These are phyloP conservation scores for Lepeophtheirus salmonis DNA, from an alignment of 1,140 invertebrate genomes.

Conservation along the genomic window DNA sequence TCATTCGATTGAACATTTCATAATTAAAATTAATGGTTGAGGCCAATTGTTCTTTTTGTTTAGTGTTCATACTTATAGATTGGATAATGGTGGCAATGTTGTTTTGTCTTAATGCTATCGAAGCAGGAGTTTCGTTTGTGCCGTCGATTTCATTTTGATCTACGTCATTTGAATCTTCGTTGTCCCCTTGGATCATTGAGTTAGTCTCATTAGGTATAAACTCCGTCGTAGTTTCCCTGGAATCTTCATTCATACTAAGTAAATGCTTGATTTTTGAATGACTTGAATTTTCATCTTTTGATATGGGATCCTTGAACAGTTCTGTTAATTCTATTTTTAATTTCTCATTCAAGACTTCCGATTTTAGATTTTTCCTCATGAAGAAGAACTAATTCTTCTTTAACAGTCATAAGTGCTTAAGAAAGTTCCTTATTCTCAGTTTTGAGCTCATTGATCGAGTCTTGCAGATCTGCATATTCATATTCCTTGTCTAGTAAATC, in stretches of 20 bases:
- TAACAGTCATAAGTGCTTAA: constrained; percentile 22
- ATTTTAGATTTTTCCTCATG: constrained; percentile 24
- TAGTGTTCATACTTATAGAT: constrained; percentile 8
- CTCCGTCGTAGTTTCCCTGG: constrained; percentile 21
- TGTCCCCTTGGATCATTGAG: no score
- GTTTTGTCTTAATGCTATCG: constrained; percentile 2
- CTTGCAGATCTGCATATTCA: constrained; percentile 3
- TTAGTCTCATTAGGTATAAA: no score
- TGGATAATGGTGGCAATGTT: background rate
- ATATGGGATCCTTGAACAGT: constrained; percentile 23
- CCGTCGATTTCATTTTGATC: background rate
- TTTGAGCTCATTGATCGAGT: constrained; percentile 1
- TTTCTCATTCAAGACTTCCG: background rate
- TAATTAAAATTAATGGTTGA: constrained; percentile 33
- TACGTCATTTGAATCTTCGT: background rate
- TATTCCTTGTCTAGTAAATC: no score
- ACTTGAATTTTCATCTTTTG: constrained; percentile 13
- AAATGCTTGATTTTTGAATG: constrained; percentile 7
- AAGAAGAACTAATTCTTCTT: constrained; percentile 24
- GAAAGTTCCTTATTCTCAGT: constrained; percentile 23
- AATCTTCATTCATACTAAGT: constrained; percentile 17
- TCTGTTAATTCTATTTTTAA: constrained; percentile 18
- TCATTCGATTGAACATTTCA: constrained; percentile 31
- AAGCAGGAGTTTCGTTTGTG: background rate
- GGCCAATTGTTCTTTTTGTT: constrained; percentile 38